Base-by-base conservation (phyloP, 2,113 vertebrate species). In the Stomatorhinus ivindoensis region DNA sequence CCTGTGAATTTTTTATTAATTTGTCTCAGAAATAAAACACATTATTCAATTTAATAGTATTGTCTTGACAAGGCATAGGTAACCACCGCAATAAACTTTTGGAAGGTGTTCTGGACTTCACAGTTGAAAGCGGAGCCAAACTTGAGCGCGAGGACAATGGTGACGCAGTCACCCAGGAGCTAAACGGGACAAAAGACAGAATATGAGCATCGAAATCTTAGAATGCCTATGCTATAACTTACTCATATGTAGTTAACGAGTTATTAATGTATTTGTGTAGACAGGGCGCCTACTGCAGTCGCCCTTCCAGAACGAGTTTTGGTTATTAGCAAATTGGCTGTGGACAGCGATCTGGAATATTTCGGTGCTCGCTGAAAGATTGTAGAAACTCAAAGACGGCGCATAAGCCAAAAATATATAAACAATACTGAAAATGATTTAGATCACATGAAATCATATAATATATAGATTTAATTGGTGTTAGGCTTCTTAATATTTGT, bases 61-160 rank as follows among this genome's bases (percentile, higher is more conserved):
- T 95, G 96, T 92, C 87, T 95, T 90, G 95, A 93, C 93, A 98
- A 93, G 13, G 96, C 96, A 0, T 93, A 92, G 89, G 97, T 96
- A 24, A 97, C 96, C 50, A 95, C 96, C 0, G 93, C 11, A 86
- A 96, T 89, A 94, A 98, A 96, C 95, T 97, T 98, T 92, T 97
- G 96, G 61, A 88, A 97, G 87, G 93, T 55, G 1, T 93, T 93
- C 92, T 98, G 97, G 3, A 55, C 3, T 0, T 91, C 82, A 0
- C 95, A 91, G 4, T 65, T 93, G 96, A 98, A 97, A 0, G 91
- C 90, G 11, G 35, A n/a, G 21, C 93, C 90, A 15, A 97, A 85
- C 84, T 94, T 94, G 42, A 83, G 24, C 0, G 96, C 95, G 90
- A 97, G 39, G 46, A 96, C 94, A 3, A 96, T 88, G 88, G 96